Conservation (phyloP, 2,113 vertebrate species). For the Antechinus stuartii region DNA sequence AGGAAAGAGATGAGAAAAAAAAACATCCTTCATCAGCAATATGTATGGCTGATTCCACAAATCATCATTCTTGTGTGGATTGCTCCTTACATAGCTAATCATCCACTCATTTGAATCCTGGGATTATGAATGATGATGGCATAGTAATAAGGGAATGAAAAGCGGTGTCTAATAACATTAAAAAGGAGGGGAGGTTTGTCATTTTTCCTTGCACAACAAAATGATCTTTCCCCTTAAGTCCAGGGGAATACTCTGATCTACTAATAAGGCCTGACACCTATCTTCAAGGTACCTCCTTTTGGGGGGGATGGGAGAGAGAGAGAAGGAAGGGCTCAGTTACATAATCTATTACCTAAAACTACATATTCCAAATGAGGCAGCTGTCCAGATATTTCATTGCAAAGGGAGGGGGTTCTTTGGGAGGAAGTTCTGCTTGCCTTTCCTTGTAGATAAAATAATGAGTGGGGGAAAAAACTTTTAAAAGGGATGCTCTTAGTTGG, state of each 20-base stretch:
- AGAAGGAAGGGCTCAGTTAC: constrained; percentile 75
- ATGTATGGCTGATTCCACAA: constrained; percentile 23
- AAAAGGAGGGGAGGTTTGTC: not conserved
- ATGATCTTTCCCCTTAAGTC: constrained; percentile 52
- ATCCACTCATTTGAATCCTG: constrained; percentile 55
- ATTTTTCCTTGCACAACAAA: constrained; percentile 49
- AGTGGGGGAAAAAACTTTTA: constrained; percentile 60
- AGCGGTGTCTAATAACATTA: constrained; percentile 1
- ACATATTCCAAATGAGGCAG: constrained; percentile 74
- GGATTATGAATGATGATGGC: constrained; percentile 51
- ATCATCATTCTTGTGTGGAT: constrained; percentile 17
- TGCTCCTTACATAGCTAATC: constrained; percentile 39
- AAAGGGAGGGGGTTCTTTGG: not conserved
- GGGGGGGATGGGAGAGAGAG: constrained; percentile 23
- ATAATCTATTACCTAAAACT: constrained; percentile 84
- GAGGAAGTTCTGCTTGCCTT: constrained; percentile 36
- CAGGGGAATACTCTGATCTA: constrained; percentile 32
- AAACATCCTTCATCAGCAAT: constrained; percentile 28
- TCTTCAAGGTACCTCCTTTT: constrained; percentile 75
- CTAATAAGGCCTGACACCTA: constrained; percentile 61
- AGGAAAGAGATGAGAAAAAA: constrained; percentile 41
- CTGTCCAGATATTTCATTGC: constrained; percentile 75
- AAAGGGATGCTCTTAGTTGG: constrained; percentile 32
- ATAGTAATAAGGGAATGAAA: constrained; percentile 66
- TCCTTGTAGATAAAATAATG: constrained; percentile 34